Evolutionary conservation across 2,113 vertebrate species (phyloP), one percentile per base, ranked within the genome.

Genomic region (Pseudopodoces humilis): DNA sequence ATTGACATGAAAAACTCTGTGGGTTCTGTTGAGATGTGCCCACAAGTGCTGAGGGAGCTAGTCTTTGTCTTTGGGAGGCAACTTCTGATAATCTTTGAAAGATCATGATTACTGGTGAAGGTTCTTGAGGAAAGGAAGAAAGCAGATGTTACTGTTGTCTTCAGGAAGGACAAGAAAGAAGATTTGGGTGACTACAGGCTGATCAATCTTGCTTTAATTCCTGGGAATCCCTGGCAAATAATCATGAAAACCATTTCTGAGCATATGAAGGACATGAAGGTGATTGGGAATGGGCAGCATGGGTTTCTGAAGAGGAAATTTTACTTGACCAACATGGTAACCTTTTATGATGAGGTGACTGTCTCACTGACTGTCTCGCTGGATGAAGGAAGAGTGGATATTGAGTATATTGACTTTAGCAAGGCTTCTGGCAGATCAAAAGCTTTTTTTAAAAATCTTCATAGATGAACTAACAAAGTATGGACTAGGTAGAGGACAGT

Each of bases 291-390:
- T 49, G 15, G 49, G 49, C 10, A 77, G 43, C 56, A 16, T 75
- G 31, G 8, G 18, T 49, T 63, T 90, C 25, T 70, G 56, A 70
- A 70, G 41, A 37, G 56, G 31, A 43, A 28, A 43, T 70, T 47
- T 22, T 55, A 4, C 41, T 55, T 55, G 10, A 69, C 25, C 31
- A 37, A 7, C 18, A 13, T 49, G 27, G 39, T 62, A 41, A 14
- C 14, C 22, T 69, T 76, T 83, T 37, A 24, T 24, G 25, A 56
- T 35, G 22, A 69, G 8, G 27, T 68, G 20, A 30, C 28, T 67
- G 60, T 75, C 55, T 69, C 0, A 0, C 18, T 68, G 20, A 30
- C 28, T 67, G 60, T 75, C 55, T 69, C 0, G 0, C 18, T 69
- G 49, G 35, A 56, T 69, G 63, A 62, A 49, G 47, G 30, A 41